Evolutionary conservation across 2,113 vertebrate genomes (phyloP).

Genomic region (Brachirus orientalis): DNA sequence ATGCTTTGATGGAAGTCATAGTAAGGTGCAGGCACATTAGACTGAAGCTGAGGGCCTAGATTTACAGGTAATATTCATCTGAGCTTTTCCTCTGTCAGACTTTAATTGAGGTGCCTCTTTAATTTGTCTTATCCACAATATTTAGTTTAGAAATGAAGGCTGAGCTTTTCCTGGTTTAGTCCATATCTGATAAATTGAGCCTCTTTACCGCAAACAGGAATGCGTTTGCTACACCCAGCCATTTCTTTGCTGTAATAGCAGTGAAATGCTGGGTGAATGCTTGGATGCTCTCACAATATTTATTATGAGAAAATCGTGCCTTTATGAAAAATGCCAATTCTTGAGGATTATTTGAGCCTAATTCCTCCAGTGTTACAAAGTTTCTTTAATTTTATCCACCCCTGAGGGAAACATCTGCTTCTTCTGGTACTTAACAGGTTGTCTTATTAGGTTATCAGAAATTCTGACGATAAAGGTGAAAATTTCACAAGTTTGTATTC

Average conservation of each 20-base stretch:
- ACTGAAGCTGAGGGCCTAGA: not conserved
- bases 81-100: slow-evolving; percentile 35
- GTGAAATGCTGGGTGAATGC: slow-evolving; percentile 26
- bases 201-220: slow-evolving; percentile 57
- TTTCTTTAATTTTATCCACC: no score
- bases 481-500: not conserved
- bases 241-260: slow-evolving; percentile 51
- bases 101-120: slow-evolving; percentile 35
- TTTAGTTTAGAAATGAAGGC: slow-evolving; percentile 65
- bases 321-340: not conserved
- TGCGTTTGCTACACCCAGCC: slow-evolving; percentile 45
- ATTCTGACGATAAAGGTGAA: not conserved
- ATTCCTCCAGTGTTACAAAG: no score
- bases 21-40: no score
- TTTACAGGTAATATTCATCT: slow-evolving; percentile 41
- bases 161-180: slow-evolving; percentile 64
- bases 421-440: no score
- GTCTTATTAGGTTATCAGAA: no score
- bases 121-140: slow-evolving; percentile 70
- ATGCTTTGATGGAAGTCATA: no score
- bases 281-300: slow-evolving; percentile 31
- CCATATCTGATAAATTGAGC: slow-evolving; percentile 67
- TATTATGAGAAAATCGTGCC: not conserved
- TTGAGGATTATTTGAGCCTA: no score
- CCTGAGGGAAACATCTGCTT: no score